Evolutionary conservation across 35 echinoderm and acorn worm species (phyloP).

Genomic region (Hemicentrotus pulcherrimus): DNA sequence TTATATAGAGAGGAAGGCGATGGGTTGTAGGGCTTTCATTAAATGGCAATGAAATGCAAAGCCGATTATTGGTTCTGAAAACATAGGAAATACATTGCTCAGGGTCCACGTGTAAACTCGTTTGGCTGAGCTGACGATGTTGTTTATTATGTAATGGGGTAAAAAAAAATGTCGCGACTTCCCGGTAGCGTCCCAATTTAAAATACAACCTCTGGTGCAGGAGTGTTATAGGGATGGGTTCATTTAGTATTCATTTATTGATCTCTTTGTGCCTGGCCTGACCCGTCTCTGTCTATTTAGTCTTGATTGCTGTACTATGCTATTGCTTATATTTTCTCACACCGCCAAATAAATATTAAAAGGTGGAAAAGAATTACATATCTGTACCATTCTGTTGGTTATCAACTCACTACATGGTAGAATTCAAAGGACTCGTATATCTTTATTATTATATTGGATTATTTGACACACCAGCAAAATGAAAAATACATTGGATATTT

Average conservation of each 20-base stretch:
- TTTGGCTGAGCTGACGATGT: neutral
- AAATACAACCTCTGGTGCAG: neutral
- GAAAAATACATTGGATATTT: no score
- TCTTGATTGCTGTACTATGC: neutral
- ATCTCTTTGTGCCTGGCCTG: neutral
- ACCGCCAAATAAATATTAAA: no score
- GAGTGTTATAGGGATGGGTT: neutral
- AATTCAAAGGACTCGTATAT: no score
- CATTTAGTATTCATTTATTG: neutral
- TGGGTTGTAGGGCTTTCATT: neutral
- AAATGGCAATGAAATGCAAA: slow-evolving; percentile 19
- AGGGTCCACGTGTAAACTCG: neutral
- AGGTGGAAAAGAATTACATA: no score
- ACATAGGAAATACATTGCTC: neutral
- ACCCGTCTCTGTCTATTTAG: neutral
- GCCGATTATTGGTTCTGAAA: slow-evolving; percentile 1
- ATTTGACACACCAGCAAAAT: no score
- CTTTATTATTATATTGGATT: no score
- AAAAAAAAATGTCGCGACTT: slow-evolving; percentile 19
- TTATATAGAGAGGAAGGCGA: neutral
- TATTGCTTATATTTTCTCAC: neutral
- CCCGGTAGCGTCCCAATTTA: neutral
- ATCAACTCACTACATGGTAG: no score
- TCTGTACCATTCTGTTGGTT: no score
- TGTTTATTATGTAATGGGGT: slow-evolving; percentile 7